phyloP scores from a whole-genome alignment of 37 sponge, comb jelly and placozoan genomes.

The Petrosia ficiformis region DNA sequence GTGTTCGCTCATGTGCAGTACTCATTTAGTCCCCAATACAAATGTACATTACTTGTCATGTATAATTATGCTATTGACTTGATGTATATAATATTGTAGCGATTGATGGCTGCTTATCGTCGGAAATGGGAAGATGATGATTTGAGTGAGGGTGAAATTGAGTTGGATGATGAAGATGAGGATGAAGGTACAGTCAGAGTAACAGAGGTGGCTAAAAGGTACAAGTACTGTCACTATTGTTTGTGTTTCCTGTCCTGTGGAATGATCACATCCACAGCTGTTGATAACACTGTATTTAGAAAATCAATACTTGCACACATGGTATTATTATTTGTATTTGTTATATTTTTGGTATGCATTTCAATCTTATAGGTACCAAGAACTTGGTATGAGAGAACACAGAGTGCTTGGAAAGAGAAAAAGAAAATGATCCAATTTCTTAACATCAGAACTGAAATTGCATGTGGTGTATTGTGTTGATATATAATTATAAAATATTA shows the following conservation, averaged over 20 bases:
- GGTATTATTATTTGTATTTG: too few relatives aligned
- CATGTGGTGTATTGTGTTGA: neutral
- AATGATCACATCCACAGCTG: too few relatives aligned
- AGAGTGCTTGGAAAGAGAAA: neutral
- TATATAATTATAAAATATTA: too few relatives aligned
- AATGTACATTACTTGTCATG: too few relatives aligned
- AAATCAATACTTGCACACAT: too few relatives aligned
- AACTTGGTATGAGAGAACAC: neutral
- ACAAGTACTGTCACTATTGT: neutral
- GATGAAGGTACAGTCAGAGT: neutral
- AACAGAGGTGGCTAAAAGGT: neutral
- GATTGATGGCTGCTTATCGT: neutral
- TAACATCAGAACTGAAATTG: neutral
- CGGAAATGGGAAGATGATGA: neutral
- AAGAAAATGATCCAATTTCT: neutral
- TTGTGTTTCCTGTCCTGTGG: too few relatives aligned
- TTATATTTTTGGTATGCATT: neutral
- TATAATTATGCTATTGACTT: too few relatives aligned
- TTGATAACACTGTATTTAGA: too few relatives aligned
- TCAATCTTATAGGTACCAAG: neutral
- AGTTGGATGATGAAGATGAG: neutral
- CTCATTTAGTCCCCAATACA: too few relatives aligned
- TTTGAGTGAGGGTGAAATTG: neutral
- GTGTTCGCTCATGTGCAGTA: too few relatives aligned
- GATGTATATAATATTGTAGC: neutral